Evolutionary conservation across 2,888 invertebrate genomes (phyloP), one percentile per base, ranked within the genome.

Genomic region (Neelides folsomi): DNA sequence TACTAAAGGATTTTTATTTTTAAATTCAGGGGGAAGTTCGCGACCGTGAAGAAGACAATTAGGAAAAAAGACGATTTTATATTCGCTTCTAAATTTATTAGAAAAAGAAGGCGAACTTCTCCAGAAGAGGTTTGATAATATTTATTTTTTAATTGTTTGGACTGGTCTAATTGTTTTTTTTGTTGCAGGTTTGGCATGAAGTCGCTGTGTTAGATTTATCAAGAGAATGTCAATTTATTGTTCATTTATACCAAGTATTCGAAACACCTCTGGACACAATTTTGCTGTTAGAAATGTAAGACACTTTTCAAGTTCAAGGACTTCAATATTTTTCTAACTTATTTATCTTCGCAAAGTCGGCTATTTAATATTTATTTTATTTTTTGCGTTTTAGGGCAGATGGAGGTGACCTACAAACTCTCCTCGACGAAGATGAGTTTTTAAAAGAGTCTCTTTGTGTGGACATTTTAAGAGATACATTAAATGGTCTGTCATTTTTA

Each of bases 1-100:
- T 12, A 42, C 18, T 42, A 36, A 49, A 52, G 49, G 51, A 51
- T 56, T 61, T 64, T 57, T 63, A 63, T 64, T 62, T 63, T 62
- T 78, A n/a, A n/a, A n/a, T 81, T n/a, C 82, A 95, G 95, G 72
- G 95, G 95, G 50, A 94, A 94, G 75, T 95, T 93, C 72, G 94
- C 94, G 46, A 86, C 92, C 62, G 94, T 95, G 62, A 83, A 87
- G 69, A 82, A 88, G 72, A 88, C 90, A 69, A 79, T 84, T 35
- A 87, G 93, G 75, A 80, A 83, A 71, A 79, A 82, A 66, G 85
- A 85, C 50, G 87, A 87, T 55, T 79, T 83, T 68, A 85, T 86
- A 69, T 93, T 86, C 73, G 95, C 94, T n/a, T 94, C 94, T 59
- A 95, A 95, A 76, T 90, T 89, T 73, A 83, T 92, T 64, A 83